Percentiles rank a stretch among this genome's conserved stretches.
Evolutionary conservation across 2,113 vertebrate species (phyloP).

Genomic region (Xiphias gladius): DNA sequence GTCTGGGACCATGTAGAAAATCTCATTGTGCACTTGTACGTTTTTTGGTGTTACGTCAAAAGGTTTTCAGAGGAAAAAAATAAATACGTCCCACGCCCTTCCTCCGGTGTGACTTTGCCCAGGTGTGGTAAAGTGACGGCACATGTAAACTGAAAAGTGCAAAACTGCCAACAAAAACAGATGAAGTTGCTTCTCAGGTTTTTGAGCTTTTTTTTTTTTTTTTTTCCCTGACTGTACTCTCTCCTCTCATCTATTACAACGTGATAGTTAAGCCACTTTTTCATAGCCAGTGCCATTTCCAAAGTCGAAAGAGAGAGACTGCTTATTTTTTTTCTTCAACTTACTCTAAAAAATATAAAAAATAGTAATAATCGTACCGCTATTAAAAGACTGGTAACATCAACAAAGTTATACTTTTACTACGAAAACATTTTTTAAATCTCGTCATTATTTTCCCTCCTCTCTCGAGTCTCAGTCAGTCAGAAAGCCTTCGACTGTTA

Average conservation of each 20-base stretch:
- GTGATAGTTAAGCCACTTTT: constrained; percentile 57
- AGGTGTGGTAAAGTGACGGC: constrained; percentile 28
- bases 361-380: constrained; percentile 80
- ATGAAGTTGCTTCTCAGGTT: constrained; percentile 46
- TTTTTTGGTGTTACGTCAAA: constrained; percentile 57
- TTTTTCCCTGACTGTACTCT: constrained; percentile 32
- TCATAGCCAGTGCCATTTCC: constrained; percentile 54
- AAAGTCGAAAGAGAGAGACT: constrained; percentile 49
- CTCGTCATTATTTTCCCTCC: constrained; percentile 47
- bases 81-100: constrained; percentile 2
- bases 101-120: neutral
- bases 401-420: constrained; percentile 80
- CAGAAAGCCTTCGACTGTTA: constrained; percentile 6
- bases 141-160: constrained; percentile 75
- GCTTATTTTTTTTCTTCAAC: constrained; percentile 54
- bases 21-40: constrained; percentile 48
- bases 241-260: constrained; percentile 44
- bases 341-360: constrained; percentile 84
- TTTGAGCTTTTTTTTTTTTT: neutral
- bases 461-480: constrained; percentile 44
- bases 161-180: constrained; percentile 59
- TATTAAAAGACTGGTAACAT: constrained; percentile 82
- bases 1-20: constrained; percentile 11
- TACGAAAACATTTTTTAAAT: constrained; percentile 71
- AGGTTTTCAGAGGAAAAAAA: constrained; percentile 16